Base-by-base conservation (phyloP, 2,888 invertebrate species). In the Thereva unica region DNA sequence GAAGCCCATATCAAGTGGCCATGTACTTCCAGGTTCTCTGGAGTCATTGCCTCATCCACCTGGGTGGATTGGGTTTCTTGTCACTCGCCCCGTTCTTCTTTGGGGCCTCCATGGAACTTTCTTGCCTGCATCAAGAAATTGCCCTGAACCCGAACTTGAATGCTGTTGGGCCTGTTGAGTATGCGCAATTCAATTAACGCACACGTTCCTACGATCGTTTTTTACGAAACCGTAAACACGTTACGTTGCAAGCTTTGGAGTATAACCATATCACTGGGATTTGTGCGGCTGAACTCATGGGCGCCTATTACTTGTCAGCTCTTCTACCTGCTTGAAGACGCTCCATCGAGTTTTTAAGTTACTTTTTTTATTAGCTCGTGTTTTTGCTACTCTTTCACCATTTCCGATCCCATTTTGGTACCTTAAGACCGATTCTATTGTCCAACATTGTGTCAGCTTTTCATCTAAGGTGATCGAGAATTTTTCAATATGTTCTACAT, bases 11-110 rank as follows among this genome's bases (percentile, higher is more conserved):
- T 45, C 38, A 45, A 59, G 57, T 23, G 57, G 57, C 57, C 23
- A 37, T 50, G 40, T 41, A 50, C 50, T 50, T 61, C 61, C 61
- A 61, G 61, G 61, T 61, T 61, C 45, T 23, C 50, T 38, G 50
- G 38, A 61, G 61, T 61, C 61, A 61, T 34, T 61, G 61, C 61
- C 61, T 42, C 49, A 40, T 47, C 59, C 59, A 49, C 38, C 47
- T 59, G 49, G 59, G 47, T 59, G 50, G 50, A 41, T 61, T 42
- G 50, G 61, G 34, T 61, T 61, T 61, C 61, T 61, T 61, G 45
- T 50, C 37, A n/a, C 42, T 50, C 41, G 12, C 6, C 38, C 50
- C 38, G 8, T 10, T 4, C 5, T 42, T 23, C 40, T 38, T 12
- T 5, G 38, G 12, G 47, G 56, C 44, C 35, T 4, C 8, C 8